These are phyloP conservation scores for Phengaris alcon DNA, from an alignment of 2,888 invertebrate genomes.

Conservation along the genomic window DNA sequence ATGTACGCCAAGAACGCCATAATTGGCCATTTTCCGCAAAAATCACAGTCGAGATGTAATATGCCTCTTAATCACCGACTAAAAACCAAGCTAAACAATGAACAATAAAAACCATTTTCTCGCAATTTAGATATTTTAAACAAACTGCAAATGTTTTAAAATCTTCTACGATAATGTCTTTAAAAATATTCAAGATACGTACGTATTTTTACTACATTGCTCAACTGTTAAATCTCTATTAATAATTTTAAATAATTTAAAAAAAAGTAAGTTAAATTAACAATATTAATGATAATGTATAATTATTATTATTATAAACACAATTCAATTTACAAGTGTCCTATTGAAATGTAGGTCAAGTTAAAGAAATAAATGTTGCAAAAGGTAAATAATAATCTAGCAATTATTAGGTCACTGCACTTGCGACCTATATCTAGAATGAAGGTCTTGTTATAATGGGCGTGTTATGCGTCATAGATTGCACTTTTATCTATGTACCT, in stretches of 20 bases:
- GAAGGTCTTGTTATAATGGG: conserved; percentile 11
- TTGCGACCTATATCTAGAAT: conserved; percentile 17
- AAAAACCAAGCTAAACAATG: not conserved
- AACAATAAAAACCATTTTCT: conserved; percentile 3
- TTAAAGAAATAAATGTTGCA: conserved; percentile 2
- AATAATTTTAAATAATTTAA: too few relatives aligned
- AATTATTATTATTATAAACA: not conserved
- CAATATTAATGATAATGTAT: not conserved
- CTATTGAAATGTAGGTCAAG: conserved; percentile 20
- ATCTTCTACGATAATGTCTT: not conserved
- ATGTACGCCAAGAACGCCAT: too few relatives aligned
- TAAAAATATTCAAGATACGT: not conserved
- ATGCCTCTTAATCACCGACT: not conserved
- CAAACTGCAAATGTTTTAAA: not conserved
- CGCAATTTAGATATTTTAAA: conserved; percentile 9
- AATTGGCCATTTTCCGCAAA: too few relatives aligned
- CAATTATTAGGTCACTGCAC: conserved; percentile 19
- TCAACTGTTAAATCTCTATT: too few relatives aligned
- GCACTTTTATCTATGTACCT: not conserved
- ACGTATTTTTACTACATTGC: too few relatives aligned
- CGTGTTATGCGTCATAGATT: conserved; percentile 16
- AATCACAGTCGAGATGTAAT: too few relatives aligned
- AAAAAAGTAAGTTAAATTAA: too few relatives aligned
- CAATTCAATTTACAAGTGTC: not conserved
- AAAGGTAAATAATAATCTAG: conserved; percentile 26